Conservation (phyloP, 2,797 vertebrate genomes). For the Ceyx erithaca region DNA sequence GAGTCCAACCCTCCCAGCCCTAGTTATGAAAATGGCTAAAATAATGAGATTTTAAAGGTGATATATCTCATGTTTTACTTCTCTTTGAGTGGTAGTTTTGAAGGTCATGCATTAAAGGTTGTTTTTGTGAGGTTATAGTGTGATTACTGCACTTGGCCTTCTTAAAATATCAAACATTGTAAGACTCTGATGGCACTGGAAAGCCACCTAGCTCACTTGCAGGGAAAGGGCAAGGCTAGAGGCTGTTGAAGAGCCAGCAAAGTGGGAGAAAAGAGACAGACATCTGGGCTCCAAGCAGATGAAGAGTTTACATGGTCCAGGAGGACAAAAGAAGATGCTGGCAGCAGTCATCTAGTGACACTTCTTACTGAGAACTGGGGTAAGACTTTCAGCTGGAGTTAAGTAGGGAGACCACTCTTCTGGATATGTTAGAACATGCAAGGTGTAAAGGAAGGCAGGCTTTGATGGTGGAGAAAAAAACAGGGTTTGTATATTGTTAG, state of each 20-base stretch:
- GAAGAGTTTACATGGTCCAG: not conserved
- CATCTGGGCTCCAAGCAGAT: not conserved
- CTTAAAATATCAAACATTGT: not conserved
- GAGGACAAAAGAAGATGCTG: not conserved
- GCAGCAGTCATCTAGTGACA: not conserved
- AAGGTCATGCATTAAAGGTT: not conserved
- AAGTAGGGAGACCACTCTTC: not conserved
- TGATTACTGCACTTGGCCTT: not conserved
- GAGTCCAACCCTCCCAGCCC: not conserved
- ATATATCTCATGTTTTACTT: not conserved
- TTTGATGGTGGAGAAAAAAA: not conserved
- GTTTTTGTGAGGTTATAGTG: not conserved
- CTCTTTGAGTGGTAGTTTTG: not conserved
- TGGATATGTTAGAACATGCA: not conserved
- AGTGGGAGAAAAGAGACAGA: not conserved
- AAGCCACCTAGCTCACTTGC: not conserved
- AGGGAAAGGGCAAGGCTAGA: not conserved
- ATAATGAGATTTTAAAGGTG: not conserved
- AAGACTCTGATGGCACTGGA: not conserved
- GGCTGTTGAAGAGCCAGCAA: not conserved
- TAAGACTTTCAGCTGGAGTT: not conserved
- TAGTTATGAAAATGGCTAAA: not conserved
- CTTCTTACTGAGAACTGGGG: not conserved
- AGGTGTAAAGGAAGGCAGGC: not conserved
- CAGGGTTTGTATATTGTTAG: not conserved